phyloP scores from a whole-genome alignment of 2,113 vertebrate genomes.

The Capricornis sumatraensis region DNA sequence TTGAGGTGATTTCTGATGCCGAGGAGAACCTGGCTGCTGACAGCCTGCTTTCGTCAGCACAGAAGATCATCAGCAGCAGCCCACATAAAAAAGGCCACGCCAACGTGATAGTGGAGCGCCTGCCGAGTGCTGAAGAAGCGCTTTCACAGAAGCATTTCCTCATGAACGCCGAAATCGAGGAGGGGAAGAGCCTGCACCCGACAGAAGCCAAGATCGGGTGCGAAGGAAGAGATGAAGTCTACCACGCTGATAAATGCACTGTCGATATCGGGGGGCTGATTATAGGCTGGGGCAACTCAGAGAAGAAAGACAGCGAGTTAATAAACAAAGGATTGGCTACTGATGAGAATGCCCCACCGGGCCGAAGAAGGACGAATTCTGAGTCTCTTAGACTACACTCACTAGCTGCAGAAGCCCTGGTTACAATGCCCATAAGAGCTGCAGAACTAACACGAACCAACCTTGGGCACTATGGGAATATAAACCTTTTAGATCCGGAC shows the following conservation, averaged over 20 bases:
- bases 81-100: constrained; percentile 92
- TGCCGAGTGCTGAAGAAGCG: constrained; percentile 90
- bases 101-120: constrained; percentile 97
- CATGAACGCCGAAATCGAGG: constrained; percentile 81
- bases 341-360: constrained; percentile 92
- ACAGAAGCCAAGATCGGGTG: constrained; percentile 62
- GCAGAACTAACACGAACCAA: constrained; percentile 83
- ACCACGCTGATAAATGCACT: constrained; percentile 66
- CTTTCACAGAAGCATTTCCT: constrained; percentile 87
- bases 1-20: constrained; percentile 84
- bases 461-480: constrained; percentile 75
- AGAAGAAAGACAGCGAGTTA: constrained; percentile 78
- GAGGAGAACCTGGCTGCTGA: constrained; percentile 85
- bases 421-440: constrained; percentile 94
- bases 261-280: constrained; percentile 82
- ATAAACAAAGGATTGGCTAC: constrained; percentile 64
- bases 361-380: constrained; percentile 92
- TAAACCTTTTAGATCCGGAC: constrained; percentile 73
- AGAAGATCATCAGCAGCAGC: constrained; percentile 95
- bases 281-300: constrained; percentile 80
- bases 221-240: constrained; percentile 68
- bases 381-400: constrained; percentile 96
- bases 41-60: constrained; percentile 94
- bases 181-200: constrained; percentile 75
- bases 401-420: constrained; percentile 93